Evolutionary conservation across 2,888 invertebrate species (phyloP), one percentile per base, ranked within the genome.

Genomic region (Portevinia maculata): DNA sequence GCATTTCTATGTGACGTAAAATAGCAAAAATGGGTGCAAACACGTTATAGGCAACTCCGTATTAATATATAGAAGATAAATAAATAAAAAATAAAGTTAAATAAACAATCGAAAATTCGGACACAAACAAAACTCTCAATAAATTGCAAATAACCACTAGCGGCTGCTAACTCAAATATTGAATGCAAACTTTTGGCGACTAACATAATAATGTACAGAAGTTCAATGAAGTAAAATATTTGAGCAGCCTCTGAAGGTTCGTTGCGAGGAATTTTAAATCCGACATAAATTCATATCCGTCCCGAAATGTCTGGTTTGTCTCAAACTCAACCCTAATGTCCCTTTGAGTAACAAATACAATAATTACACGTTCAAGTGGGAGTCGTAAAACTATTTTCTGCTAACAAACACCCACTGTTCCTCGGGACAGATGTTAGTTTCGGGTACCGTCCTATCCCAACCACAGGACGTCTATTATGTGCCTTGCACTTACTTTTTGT

Each of bases 381-480:
- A 34, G 69, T 79, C 34, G 41, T 59, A 59, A 62, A 76, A 70
- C 70, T 39, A 70, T 69, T 69, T 70, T 48, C 48, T 50, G 64
- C 71, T 13, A 44, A 52, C 39, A 50, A 71, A 44, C 76, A 71
- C 81, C 81, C 64, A 81, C 76, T 81, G 76, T 41, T 52, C 32
- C 44, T 41, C 32, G 50, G 71, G 62, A 62, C 83, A 83, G 83
- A 83, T 83, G 83, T 78, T 71, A 32, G 15, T 9, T 9, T 60
- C 8, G 19, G 8, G 39, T 32, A 9, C 11, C 7, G 1, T 19
- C 34, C 21, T 37, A 41, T 15, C 44, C 59, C 52, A 67, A 62
- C 83, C 83, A 62, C 83, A 83, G 83, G 83, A 83, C 76, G 71
- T 83, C 60, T 76, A 67, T 55, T 70, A 9, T 44, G 75, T 13